Evolutionary conservation across 2,888 invertebrate genomes (phyloP), one percentile per base, ranked within the genome.

Genomic region (Athrips mouffetella): DNA sequence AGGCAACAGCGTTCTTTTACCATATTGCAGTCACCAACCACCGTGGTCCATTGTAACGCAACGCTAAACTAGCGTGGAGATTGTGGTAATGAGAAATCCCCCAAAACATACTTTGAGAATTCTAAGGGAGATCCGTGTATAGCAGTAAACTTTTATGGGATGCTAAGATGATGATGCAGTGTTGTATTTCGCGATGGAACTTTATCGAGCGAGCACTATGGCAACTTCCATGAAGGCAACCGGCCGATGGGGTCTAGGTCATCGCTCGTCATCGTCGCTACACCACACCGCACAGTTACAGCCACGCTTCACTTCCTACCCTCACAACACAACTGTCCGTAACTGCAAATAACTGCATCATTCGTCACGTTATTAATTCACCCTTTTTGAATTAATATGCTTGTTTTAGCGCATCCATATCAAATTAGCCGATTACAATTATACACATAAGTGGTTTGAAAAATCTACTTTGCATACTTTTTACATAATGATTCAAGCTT

Each of bases 281-380:
- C n/a, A n/a, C n/a, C 50, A 56, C 20, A 27, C 6, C n/a, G 49
- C 57, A 76, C 76, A 73, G 77, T 76, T 74, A 73, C 58, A 52
- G 52, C 56, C 57, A 70, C 70, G 80, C 80, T 70, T 79, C 73
- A 77, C 71, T 80, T 73, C 73, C 73, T 73, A 70, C 73, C 76
- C 75, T 73, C 66, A 50, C 33, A 27, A 47, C 33, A 67, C 62
- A 61, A 67, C 64, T 59, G 59, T 65, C 67, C 10, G 30, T 45
- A 11, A 27, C 25, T 15, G 16, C 25, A 18, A 15, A 35, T 45
- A 45, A 35, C 35, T 35, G 33, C 33, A 21, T 42, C 21, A n/a
- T 15, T 25, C 33, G 33, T 23, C 33, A 35, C 35, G 16, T 45
- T 11, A 10, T 18, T 21, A 37, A 21, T 37, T 37, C 37, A 37